Conservation (phyloP, 2,113 vertebrate genomes). For the mouse (Mus musculus) region DNA sequence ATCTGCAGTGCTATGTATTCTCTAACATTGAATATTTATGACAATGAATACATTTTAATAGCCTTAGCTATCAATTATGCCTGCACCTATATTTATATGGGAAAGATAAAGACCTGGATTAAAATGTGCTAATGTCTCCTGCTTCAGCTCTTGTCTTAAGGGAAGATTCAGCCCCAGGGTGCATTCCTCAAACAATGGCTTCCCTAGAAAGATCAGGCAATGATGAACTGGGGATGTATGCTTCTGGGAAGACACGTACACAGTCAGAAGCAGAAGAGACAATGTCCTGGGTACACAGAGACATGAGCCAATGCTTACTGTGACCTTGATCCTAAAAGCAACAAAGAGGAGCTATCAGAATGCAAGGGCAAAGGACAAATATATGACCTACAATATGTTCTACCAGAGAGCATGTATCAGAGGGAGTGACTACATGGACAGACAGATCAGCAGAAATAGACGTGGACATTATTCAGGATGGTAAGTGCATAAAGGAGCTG, state of each 20-base stretch:
- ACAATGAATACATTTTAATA: neutral
- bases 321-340: neutral
- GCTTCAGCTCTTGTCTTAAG: constrained; percentile 24
- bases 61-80: constrained; percentile 55
- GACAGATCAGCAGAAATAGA: neutral
- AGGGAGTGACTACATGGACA: neutral
- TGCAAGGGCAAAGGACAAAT: constrained; percentile 6
- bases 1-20: constrained; percentile 8
- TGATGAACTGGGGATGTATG: neutral
- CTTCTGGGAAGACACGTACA: neutral
- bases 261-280: neutral
- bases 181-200: neutral
- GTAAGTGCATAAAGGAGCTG: neutral
- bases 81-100: constrained; percentile 33
- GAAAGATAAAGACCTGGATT: constrained; percentile 67
- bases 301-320: neutral
- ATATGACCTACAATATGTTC: neutral
- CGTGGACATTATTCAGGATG: neutral
- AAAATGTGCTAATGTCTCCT: constrained; percentile 19
- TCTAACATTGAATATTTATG: neutral
- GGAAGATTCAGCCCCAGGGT: neutral
- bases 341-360: neutral
- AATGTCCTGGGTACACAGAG: neutral
- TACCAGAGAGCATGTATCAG: neutral
- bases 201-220: neutral